A percentile compares a stretch with the other conserved stretches of the same genome.
Evolutionary conservation across 2,888 invertebrate species (phyloP).

Genomic region (Hoplodrina blanda): DNA sequence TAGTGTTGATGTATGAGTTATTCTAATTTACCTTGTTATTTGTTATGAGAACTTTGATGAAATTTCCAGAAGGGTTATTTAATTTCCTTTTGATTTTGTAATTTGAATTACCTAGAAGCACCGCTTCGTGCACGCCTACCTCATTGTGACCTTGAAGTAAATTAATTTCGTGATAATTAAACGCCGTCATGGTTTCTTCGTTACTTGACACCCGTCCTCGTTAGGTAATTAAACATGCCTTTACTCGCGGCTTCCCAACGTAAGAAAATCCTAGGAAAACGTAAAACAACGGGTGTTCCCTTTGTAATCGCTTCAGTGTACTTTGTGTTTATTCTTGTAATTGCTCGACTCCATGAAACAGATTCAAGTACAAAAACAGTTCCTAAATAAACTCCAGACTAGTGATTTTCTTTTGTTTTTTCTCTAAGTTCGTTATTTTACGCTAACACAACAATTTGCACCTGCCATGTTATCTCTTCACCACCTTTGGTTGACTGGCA

Average conservation of each 20-base stretch:
- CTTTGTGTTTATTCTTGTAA: slow-evolving; percentile 14
- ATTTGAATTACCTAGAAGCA: slow-evolving; percentile 20
- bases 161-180: slow-evolving; percentile 57
- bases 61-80: slow-evolving; percentile 10
- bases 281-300: slow-evolving; percentile 8
- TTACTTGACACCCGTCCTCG: slow-evolving; percentile 50
- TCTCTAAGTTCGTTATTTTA: no score
- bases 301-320: slow-evolving; percentile 16
- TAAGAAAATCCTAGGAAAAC: slow-evolving; percentile 25
- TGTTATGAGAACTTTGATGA: background rate
- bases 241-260: slow-evolving; percentile 13
- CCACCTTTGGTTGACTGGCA: no score
- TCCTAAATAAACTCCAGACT: background rate
- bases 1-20: slow-evolving; percentile 7
- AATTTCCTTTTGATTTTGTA: slow-evolving; percentile 22
- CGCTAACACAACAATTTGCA: no score
- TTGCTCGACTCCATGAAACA: background rate
- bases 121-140: slow-evolving; percentile 12
- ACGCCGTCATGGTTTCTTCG: slow-evolving; percentile 48
- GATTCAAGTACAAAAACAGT: slow-evolving; percentile 8
- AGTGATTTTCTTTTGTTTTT: background rate
- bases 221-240: slow-evolving; percentile 49
- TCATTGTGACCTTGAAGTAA: slow-evolving; percentile 37
- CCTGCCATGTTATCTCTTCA: no score
- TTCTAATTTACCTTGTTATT: background rate